Base-by-base conservation (phyloP, 1,140 invertebrate species). In the Trachymyrmex septentrionalis region DNA sequence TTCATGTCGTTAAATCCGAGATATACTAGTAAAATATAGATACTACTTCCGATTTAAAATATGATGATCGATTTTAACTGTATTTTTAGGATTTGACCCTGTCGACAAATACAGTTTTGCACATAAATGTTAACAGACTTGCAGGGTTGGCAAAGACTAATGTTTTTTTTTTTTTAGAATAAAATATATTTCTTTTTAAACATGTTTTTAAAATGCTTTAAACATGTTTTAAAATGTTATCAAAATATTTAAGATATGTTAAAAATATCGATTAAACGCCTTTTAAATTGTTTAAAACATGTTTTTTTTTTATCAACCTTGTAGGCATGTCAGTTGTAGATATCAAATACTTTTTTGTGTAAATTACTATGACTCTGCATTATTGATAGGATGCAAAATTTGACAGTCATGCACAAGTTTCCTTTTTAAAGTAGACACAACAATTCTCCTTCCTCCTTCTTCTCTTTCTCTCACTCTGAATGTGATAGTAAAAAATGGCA, bases 1-100 rank as follows among this genome's bases (percentile, higher is more conserved):
- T 53, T 9, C 16, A 19, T 24, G 34, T 19, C 14, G 1, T 1
- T 63, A 1, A 76, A 24, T 24, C 10, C 14, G 6, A 48, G 9
- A n/a, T 76, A 24, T 38, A 38, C 14, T 53, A 21, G 1, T 50
- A 9, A 80, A 67, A 55, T 50, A 66, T 50, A 14, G 7, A 6
- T 38, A 44, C 1, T 9, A 66, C 6, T 27, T 50, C 27, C n/a
- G 1, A 50, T 50, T 80, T 67, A 67, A 78, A 78, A 78, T 14
- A 6, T 10, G 1, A 19, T 67, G 7, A 78, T 67, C 14, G 76
- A 80, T 80, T 67, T 53, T 24, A 67, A 4, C 7, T 24, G 4
- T 53, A 67, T 66, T 80, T 80, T 80, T 80, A 66, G 19, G 27
- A 66, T 53, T 50, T 66, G 44, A 78, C 34, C 73, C 7, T 57